Percentiles rank a stretch among this genome's conserved stretches.
Conservation (phyloP, 2,797 vertebrate genomes). For the Spinus olivaceus region DNA sequence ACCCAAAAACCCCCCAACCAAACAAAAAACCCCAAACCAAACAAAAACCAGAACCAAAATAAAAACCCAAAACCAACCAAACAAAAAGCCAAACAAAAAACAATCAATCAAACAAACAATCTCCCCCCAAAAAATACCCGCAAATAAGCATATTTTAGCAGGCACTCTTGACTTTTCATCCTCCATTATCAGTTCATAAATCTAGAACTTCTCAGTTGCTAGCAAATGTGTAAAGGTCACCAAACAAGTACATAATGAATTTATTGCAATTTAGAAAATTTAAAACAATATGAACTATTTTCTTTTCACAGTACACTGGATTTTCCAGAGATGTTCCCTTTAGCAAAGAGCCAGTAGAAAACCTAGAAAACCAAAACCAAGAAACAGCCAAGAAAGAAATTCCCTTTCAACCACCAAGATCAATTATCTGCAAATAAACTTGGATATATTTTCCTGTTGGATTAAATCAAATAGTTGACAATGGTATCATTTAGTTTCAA, state of each 20-base stretch:
- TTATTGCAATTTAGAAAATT: not conserved
- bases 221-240: not conserved
- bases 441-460: not conserved
- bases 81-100: not conserved
- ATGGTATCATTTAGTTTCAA: not conserved
- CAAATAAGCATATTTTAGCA: not conserved
- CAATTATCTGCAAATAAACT: not conserved
- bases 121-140: not conserved
- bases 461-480: not conserved
- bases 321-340: not conserved
- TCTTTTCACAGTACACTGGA: not conserved
- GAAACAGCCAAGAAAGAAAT: not conserved
- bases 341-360: not conserved
- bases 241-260: not conserved
- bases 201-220: not conserved
- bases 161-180: not conserved
- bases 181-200: slow-evolving; percentile 22
- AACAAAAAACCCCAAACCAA: not conserved
- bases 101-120: not conserved
- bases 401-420: not conserved
- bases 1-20: not conserved
- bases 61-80: not conserved
- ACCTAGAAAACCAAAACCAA: not conserved
- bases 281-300: not conserved
- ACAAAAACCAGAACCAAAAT: not conserved